phyloP scores from a whole-genome alignment of 2,797 vertebrate species.

The Urocyon cinereoargenteus region DNA sequence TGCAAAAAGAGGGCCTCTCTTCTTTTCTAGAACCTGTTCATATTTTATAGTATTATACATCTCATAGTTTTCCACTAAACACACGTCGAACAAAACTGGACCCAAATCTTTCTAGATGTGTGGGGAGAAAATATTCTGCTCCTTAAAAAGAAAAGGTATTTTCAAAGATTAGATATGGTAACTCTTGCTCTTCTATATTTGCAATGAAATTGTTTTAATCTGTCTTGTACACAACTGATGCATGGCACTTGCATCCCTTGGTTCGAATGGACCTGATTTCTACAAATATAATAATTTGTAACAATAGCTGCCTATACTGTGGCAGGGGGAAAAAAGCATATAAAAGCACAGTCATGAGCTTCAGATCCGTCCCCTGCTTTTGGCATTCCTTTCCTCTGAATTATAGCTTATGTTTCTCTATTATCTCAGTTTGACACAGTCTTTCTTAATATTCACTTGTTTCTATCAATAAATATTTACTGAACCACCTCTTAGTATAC shows the following conservation, averaged over 20 bases:
- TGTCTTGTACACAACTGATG: slow-evolving; percentile 27
- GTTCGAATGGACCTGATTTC: slow-evolving; percentile 59
- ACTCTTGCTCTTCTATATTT: slow-evolving; percentile 35
- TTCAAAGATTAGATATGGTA: slow-evolving; percentile 31
- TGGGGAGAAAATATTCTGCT: not conserved
- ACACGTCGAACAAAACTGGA: not conserved
- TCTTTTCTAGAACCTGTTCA: slow-evolving; percentile 48
- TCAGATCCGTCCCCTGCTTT: not conserved
- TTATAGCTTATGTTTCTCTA: slow-evolving; percentile 59
- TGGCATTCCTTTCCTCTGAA: slow-evolving; percentile 51
- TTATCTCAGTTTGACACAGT: slow-evolving; percentile 50
- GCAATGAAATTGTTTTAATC: slow-evolving; percentile 54
- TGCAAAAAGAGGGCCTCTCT: slow-evolving; percentile 17
- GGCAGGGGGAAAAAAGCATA: slow-evolving; percentile 25
- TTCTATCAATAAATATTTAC: slow-evolving; percentile 60
- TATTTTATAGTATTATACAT: slow-evolving; percentile 42
- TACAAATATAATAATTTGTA: slow-evolving; percentile 54
- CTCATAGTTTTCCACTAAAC: slow-evolving; percentile 32
- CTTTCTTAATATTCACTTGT: slow-evolving; percentile 58
- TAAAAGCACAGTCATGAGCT: not conserved
- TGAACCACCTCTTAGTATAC: not conserved
- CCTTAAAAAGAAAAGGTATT: slow-evolving; percentile 26
- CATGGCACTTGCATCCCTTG: not conserved
- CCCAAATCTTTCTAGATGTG: slow-evolving; percentile 4
- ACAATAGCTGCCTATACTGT: slow-evolving; percentile 39